A percentile compares a stretch with the other conserved stretches of the same genome.
Conservation (phyloP, 2,797 vertebrate genomes). For the Lemur catta region DNA sequence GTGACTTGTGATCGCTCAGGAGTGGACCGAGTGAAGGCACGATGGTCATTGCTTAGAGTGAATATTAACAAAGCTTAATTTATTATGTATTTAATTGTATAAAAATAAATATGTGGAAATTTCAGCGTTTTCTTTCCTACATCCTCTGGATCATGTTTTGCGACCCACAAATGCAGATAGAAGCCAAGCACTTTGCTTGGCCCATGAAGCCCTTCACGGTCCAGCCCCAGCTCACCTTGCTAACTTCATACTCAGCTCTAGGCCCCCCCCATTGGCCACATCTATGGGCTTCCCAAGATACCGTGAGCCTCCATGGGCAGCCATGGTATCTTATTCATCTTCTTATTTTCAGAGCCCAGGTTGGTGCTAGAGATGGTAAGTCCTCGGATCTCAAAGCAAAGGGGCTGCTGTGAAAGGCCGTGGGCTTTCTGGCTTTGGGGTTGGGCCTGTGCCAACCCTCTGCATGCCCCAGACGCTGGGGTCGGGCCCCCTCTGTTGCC, state of each 20-base stretch:
- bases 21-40: not conserved
- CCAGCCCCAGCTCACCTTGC: not conserved
- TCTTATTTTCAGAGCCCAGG: not conserved
- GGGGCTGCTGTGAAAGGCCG: not conserved
- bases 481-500: not conserved
- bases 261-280: not conserved
- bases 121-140: not conserved
- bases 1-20: not conserved
- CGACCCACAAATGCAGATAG: not conserved
- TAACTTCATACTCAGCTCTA: not conserved
- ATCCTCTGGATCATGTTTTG: not conserved
- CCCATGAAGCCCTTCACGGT: not conserved
- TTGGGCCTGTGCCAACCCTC: not conserved
- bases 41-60: not conserved
- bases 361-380: accelerated
- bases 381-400: not conserved
- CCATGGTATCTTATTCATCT: not conserved
- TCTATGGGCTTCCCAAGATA: not conserved
- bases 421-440: not conserved
- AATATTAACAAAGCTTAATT: not conserved
- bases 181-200: not conserved
- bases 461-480: not conserved
- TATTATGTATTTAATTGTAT: not conserved
- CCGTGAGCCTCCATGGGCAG: not conserved
- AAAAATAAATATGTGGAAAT: not conserved